Evolutionary conservation across 1,140 invertebrate genomes (phyloP), one percentile per base, ranked within the genome.

Genomic region (Armadillidium nasatum): DNA sequence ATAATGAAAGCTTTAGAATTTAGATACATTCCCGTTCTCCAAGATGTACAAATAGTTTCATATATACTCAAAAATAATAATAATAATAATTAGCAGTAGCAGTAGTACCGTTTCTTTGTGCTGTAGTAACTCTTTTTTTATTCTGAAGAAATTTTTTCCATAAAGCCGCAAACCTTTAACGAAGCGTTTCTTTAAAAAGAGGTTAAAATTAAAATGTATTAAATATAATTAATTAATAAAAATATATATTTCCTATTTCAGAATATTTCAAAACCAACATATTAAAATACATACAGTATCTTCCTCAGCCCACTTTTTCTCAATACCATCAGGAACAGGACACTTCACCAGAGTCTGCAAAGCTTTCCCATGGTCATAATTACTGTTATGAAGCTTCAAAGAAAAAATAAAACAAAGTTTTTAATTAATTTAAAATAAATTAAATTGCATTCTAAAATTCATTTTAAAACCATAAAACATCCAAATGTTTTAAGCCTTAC

Each of bases 251-350:
- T n/a, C n/a, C n/a, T n/a, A n/a, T n/a, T n/a, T n/a, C n/a, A n/a
- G n/a, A n/a, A n/a, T n/a, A n/a, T n/a, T n/a, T n/a, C n/a, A n/a
- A n/a, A n/a, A n/a, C n/a, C n/a, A n/a, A n/a, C n/a, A n/a, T n/a
- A n/a, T n/a, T n/a, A n/a, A 50, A 54, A n/a, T 69, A 87, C 88
- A 87, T 86, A 92, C 91, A 81, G 92, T 93, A 88, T 98, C 96
- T 83, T 98, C 96, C 86, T 98, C 96, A 79, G 92, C 91, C 96
- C 96, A 98, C 85, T 97, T 97, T 85, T 97, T 97, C 83, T 98
- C 94, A 82, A 97, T 94, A 82, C 94, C 94, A 68, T 96, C 94
- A 1, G 95, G 94, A 78, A 96, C 94, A 77, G 96, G 96, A 87
- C 94, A 96, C 87, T 97, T 97, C 77, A 97, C 95, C 76, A 98